Conservation (phyloP, 2,888 invertebrate genomes). For the Rhagonycha lutea region DNA sequence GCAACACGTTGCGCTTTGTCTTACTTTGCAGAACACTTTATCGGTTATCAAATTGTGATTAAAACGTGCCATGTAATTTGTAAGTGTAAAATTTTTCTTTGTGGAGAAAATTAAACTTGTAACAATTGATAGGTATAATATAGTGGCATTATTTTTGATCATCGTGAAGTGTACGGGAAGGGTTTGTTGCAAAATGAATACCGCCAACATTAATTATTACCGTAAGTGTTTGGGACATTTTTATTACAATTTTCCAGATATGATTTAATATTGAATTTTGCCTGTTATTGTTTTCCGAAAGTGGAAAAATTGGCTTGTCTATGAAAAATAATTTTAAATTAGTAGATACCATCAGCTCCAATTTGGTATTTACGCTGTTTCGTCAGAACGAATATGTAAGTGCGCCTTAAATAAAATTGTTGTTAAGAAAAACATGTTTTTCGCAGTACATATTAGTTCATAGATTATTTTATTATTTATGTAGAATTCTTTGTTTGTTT, state of each 20-base stretch:
- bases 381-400: background rate
- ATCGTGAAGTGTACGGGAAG: background rate
- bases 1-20: background rate
- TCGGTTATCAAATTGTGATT: background rate
- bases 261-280: background rate
- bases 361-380: background rate
- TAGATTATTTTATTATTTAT: conserved; percentile 11
- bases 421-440: conserved; percentile 23
- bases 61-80: background rate
- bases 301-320: background rate
- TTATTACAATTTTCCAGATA: background rate
- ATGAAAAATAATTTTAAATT: background rate
- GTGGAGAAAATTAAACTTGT: background rate
- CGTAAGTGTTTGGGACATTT: background rate
- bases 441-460: background rate
- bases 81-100: background rate
- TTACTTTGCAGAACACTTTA: background rate
- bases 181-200: background rate
- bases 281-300: background rate
- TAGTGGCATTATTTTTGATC: background rate
- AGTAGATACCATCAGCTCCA: background rate
- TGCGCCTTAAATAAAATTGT: background rate
- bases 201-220: background rate
- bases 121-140: background rate
- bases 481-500: conserved; percentile 21